These are phyloP conservation scores for Bombus pascuorum DNA, from an alignment of 1,140 invertebrate species.

Conservation along the genomic window DNA sequence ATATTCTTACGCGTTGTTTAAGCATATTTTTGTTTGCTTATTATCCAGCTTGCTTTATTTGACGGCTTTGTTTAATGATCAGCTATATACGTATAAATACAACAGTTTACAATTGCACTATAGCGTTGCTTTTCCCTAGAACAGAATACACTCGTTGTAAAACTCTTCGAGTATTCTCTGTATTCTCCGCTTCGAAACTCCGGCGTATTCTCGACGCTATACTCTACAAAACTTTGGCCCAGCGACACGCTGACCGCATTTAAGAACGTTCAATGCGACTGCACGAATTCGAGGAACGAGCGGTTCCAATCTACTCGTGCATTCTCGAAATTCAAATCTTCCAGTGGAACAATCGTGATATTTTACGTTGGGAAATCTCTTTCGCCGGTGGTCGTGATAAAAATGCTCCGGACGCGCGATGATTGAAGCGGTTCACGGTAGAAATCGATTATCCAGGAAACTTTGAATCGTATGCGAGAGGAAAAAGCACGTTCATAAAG, in stretches of 20 bases:
- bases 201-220: not conserved
- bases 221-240: not conserved
- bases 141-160: not conserved
- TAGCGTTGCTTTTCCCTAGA: not conserved
- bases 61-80: not conserved
- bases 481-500: too few species aligned
- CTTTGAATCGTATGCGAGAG: not conserved
- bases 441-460: not conserved
- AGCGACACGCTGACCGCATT: not conserved
- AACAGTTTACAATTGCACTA: not conserved
- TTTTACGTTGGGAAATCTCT: not conserved
- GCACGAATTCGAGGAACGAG: not conserved
- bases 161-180: constrained; percentile 13
- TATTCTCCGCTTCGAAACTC: not conserved
- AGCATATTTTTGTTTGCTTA: not conserved
- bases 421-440: not conserved
- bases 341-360: not conserved
- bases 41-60: not conserved
- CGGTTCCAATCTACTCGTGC: not conserved
- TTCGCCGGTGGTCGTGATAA: not conserved
- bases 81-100: not conserved
- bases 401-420: not conserved
- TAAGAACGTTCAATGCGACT: not conserved
- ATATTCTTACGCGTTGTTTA: not conserved
- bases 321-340: not conserved